phyloP scores from a whole-genome alignment of 2,888 invertebrate species.

The Drosophila neotestacea region DNA sequence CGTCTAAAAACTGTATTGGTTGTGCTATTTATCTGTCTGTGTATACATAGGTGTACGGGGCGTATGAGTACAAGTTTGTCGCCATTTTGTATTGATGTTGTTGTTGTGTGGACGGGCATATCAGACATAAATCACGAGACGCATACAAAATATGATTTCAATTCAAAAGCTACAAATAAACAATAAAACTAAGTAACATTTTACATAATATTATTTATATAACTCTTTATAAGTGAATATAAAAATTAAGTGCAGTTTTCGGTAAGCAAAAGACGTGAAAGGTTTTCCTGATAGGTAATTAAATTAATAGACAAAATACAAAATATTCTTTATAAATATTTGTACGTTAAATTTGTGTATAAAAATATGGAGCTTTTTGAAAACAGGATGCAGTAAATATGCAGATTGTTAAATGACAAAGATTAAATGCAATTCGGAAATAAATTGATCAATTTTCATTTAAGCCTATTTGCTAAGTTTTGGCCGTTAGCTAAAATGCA shows the following conservation, averaged over 20 bases:
- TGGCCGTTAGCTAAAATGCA: constrained; percentile 21
- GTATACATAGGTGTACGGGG: constrained; percentile 7
- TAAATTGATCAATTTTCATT: constrained; percentile 8
- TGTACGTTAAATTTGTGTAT: neutral
- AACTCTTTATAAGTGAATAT: neutral
- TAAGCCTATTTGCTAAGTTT: constrained; percentile 6
- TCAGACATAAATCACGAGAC: constrained; percentile 38
- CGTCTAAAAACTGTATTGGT: constrained; percentile 39
- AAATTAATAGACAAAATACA: too few species aligned
- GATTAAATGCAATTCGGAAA: constrained; percentile 17
- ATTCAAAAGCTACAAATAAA: constrained; percentile 30
- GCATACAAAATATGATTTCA: constrained; percentile 51
- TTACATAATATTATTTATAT: neutral
- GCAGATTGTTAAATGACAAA: neutral
- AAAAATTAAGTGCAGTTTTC: too few species aligned
- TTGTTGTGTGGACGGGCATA: constrained; percentile 1
- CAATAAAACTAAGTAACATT: too few species aligned
- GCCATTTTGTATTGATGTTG: constrained; percentile 42
- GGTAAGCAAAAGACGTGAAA: neutral
- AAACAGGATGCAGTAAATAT: neutral
- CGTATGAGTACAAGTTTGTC: constrained; percentile 29
- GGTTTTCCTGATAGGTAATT: neutral
- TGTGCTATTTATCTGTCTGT: constrained; percentile 36
- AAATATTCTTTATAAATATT: too few species aligned
- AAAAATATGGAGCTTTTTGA: neutral